phyloP scores from a whole-genome alignment of 1,140 invertebrate genomes.

The Hesperophylax magnus region DNA sequence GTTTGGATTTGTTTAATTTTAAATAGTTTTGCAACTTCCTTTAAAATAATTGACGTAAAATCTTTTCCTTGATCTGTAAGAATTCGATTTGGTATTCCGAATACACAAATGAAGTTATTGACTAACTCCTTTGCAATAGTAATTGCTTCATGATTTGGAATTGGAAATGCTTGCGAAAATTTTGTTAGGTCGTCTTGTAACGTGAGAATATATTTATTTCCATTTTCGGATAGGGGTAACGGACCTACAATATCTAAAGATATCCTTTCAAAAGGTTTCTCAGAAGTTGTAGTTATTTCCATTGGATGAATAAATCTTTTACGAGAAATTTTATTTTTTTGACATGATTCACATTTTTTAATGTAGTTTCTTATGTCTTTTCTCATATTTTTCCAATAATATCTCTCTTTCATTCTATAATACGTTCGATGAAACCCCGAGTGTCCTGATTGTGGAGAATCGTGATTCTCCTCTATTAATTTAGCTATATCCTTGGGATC shows the following conservation, averaged over 20 bases:
- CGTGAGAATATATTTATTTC: neutral
- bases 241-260: slow-evolving; percentile 11
- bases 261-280: neutral
- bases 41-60: no score
- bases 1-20: neutral
- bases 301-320: neutral
- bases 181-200: neutral
- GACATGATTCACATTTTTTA: slow-evolving; percentile 13
- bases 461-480: no score
- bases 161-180: neutral
- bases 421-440: no score
- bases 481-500: no score
- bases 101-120: neutral
- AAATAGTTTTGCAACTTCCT: neutral
- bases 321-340: neutral
- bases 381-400: no score
- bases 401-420: no score
- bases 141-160: neutral
- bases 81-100: neutral
- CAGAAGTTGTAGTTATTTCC: neutral
- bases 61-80: neutral
- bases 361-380: no score
- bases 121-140: neutral
- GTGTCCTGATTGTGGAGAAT: no score
- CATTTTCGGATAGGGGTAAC: neutral